These are phyloP conservation scores for Pandion haliaetus DNA, from an alignment of 2,113 vertebrate species.

Conservation along the genomic window DNA sequence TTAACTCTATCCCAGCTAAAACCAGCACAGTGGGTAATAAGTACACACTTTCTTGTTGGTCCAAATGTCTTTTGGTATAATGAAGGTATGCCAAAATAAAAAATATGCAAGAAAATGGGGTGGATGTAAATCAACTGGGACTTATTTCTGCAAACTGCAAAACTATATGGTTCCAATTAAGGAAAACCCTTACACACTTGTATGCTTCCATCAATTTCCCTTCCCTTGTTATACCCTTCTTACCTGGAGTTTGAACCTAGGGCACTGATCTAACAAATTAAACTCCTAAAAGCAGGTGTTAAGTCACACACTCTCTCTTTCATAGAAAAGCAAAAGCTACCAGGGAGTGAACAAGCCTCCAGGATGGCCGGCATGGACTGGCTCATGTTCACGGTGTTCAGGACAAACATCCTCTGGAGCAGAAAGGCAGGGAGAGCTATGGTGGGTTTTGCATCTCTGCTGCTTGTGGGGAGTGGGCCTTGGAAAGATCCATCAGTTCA, in stretches of 20 bases:
- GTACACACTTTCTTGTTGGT: not conserved
- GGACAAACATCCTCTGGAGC: not conserved
- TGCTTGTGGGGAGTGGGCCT: fast-evolving
- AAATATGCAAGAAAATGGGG: not conserved
- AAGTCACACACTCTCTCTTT: not conserved
- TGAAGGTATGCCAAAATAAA: not conserved
- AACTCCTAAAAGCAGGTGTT: not conserved
- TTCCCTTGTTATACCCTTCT: not conserved
- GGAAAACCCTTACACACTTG: not conserved
- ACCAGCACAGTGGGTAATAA: not conserved
- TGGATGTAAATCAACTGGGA: not conserved
- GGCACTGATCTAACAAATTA: not conserved
- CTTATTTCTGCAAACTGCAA: not conserved
- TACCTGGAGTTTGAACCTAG: not conserved
- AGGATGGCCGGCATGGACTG: not conserved
- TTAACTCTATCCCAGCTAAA: too few relatives aligned
- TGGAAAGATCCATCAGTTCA: not conserved
- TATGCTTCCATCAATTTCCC: not conserved
- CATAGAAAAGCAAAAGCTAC: not conserved
- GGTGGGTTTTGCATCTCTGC: not conserved
- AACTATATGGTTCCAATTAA: not conserved
- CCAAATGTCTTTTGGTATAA: not conserved
- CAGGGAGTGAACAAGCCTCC: not conserved
- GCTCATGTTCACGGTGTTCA: not conserved
- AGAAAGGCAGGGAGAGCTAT: not conserved